Conservation (phyloP, 92 coral and sea anemone species). For the Pocillopora meandrina region DNA sequence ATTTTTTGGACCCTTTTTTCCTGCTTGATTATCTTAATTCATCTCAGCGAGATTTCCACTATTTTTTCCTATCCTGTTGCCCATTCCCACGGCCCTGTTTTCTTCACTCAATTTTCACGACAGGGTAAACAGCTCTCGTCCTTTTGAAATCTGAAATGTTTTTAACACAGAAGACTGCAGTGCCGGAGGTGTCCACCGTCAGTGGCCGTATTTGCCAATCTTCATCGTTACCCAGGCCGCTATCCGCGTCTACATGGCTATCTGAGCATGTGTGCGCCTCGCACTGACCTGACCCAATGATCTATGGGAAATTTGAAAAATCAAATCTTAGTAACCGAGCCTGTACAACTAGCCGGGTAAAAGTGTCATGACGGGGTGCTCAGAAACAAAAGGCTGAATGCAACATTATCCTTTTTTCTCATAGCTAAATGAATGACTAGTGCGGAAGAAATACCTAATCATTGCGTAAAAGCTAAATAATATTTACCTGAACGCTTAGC, state of each 20-base stretch:
- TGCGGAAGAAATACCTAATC: too few species aligned
- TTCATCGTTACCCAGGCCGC: slow-evolving; percentile 62
- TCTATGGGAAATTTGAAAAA: slow-evolving; percentile 33
- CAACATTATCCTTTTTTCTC: too few species aligned
- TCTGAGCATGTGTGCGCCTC: slow-evolving; percentile 38
- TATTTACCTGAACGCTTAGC: slow-evolving; percentile 84
- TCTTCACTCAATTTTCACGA: slow-evolving; percentile 58
- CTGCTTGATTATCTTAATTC: too few species aligned
- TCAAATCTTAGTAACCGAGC: not conserved
- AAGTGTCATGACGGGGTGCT: not conserved
- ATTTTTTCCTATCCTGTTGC: not conserved
- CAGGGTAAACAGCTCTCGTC: slow-evolving; percentile 74
- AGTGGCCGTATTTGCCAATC: slow-evolving; percentile 79
- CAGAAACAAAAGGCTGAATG: too few species aligned
- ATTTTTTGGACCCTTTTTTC: not conserved
- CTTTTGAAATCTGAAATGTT: slow-evolving; percentile 79
- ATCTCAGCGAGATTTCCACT: not conserved
- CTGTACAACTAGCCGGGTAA: not conserved
- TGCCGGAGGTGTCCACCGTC: slow-evolving; percentile 40
- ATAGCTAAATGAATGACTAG: too few species aligned
- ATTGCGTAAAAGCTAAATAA: not conserved
- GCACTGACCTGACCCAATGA: slow-evolving; percentile 76
- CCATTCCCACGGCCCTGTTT: not conserved
- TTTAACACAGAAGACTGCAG: slow-evolving; percentile 44
- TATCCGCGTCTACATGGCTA: slow-evolving; percentile 56